Evolutionary conservation across 2,797 vertebrate species (phyloP).

Genomic region (Pseudomugil tenellus): DNA sequence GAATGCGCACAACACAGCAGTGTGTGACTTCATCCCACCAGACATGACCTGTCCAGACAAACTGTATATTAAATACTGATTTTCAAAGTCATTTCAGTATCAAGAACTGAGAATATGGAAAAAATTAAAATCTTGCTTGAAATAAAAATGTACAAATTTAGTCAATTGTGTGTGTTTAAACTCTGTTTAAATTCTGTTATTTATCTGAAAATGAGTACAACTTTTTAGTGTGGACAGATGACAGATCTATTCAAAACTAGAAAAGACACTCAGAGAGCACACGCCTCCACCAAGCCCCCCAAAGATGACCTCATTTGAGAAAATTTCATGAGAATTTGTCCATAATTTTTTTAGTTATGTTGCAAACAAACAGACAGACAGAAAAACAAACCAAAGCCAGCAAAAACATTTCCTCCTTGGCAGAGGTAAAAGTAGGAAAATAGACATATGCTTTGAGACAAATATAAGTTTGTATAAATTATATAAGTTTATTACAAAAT

Average conservation of each 20-base stretch:
- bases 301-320: too few species aligned
- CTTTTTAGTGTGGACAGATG: background rate
- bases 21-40: slow-evolving; percentile 31
- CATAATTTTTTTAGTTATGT: too few species aligned
- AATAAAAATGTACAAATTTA: background rate
- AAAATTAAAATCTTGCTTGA: too few species aligned
- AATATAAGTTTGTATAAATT: background rate
- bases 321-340: too few species aligned
- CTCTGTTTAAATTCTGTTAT: too few species aligned
- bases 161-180: background rate
- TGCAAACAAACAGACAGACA: too few species aligned
- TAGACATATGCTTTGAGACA: background rate
- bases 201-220: background rate
- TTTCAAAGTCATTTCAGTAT: background rate
- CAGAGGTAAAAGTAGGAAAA: too few species aligned
- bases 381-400: too few species aligned
- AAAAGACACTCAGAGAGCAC: too few species aligned
- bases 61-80: background rate
- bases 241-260: background rate
- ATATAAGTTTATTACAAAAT: too few species aligned
- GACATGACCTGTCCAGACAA: slow-evolving; percentile 3
- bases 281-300: too few species aligned
- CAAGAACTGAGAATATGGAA: background rate
- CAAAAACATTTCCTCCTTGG: too few species aligned
- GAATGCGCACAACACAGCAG: slow-evolving; percentile 27